Percentiles rank a stretch among this genome's conserved stretches.
Conservation (phyloP, 2,113 vertebrate genomes). For the Centropus unirufus region DNA sequence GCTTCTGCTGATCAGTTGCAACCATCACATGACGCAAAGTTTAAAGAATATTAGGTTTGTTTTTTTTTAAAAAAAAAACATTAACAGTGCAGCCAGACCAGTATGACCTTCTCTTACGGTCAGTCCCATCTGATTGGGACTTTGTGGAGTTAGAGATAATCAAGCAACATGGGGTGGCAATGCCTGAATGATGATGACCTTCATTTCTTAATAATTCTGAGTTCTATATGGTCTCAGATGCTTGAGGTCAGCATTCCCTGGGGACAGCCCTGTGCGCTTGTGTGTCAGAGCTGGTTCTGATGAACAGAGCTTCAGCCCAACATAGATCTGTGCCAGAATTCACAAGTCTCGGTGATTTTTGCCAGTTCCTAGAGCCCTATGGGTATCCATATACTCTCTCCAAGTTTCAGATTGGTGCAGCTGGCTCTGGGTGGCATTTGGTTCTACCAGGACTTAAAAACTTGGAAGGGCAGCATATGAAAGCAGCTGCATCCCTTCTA, state of each 20-base stretch:
- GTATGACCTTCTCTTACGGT: background rate
- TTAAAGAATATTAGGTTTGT: background rate
- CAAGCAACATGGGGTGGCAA: background rate
- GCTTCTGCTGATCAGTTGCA: background rate
- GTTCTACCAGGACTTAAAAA: background rate
- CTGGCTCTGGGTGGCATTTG: background rate
- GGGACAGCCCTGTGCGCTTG: background rate
- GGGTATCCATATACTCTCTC: background rate
- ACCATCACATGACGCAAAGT: background rate
- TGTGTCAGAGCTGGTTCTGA: background rate
- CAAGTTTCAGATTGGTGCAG: background rate
- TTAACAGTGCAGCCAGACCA: background rate
- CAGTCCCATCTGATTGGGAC: background rate
- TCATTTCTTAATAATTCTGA: background rate
- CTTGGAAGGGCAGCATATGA: background rate
- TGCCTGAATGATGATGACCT: background rate
- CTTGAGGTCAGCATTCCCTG: background rate
- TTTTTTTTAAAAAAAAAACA: background rate
- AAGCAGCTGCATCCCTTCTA: background rate
- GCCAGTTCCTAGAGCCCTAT: background rate
- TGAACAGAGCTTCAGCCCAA: background rate
- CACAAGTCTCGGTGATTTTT: background rate
- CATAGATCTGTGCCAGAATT: background rate
- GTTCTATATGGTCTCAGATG: background rate
- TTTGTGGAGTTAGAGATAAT: background rate